Conservation (phyloP, 2,113 vertebrate genomes). For the Aplodontia rufa region DNA sequence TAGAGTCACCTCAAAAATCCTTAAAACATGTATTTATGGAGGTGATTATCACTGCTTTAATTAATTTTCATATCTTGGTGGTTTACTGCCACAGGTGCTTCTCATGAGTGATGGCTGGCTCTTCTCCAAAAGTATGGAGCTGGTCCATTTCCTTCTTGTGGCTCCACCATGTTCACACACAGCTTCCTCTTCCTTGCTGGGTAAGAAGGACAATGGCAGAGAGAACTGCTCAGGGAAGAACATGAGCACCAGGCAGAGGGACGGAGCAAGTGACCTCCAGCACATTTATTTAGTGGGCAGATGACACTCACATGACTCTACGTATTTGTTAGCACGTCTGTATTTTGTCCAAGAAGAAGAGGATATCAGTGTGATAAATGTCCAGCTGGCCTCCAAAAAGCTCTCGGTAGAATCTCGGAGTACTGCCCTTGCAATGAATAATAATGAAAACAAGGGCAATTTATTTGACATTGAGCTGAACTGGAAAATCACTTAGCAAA, state of each 20-base stretch:
- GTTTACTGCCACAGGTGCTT: neutral
- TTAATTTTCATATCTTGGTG: neutral
- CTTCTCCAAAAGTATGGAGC: neutral
- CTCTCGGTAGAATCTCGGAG: neutral
- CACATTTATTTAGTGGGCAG: neutral
- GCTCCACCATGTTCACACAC: neutral
- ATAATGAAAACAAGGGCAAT: neutral
- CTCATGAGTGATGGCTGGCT: too few relatives aligned
- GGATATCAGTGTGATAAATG: neutral
- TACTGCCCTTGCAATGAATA: neutral
- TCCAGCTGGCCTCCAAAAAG: neutral
- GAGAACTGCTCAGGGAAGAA: neutral
- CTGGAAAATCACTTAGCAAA: neutral
- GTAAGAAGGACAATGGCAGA: neutral
- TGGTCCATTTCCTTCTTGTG: neutral
- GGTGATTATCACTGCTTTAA: neutral
- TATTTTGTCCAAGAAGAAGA: neutral
- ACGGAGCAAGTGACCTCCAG: neutral
- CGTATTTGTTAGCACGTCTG: neutral
- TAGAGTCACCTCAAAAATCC: neutral
- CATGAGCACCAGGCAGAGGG: neutral
- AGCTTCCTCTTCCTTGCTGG: neutral
- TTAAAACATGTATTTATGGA: neutral
- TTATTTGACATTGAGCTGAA: neutral
- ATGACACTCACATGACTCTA: neutral